Percentiles rank a stretch among this genome's conserved stretches.
phyloP scores from a whole-genome alignment of 2,888 invertebrate species.

The Heteromyza rotundicornis region DNA sequence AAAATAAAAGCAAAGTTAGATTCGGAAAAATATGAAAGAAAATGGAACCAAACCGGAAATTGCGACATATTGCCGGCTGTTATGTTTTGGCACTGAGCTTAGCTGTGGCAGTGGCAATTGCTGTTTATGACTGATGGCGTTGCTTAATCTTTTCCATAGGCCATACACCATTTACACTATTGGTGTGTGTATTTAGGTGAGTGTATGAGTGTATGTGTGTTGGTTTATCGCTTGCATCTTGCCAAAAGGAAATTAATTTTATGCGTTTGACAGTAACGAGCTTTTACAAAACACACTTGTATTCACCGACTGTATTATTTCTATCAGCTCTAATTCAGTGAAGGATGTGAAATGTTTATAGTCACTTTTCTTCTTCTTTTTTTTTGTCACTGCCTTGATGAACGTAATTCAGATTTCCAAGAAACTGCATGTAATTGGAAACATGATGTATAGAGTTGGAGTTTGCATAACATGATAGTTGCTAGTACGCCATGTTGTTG shows the following conservation, averaged over 20 bases:
- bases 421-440: no score
- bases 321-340: no score
- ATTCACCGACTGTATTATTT: no score
- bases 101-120: not conserved
- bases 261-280: constrained; percentile 4
- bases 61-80: constrained; percentile 47
- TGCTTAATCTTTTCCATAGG: constrained; percentile 50
- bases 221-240: not conserved
- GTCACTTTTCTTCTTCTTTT: no score
- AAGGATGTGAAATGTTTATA: no score
- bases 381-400: no score
- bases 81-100: not conserved
- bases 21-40: constrained; percentile 37
- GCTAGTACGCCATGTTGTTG: no score
- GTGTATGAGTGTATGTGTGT: not conserved
- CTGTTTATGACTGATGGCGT: constrained; percentile 50
- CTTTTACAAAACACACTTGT: no score
- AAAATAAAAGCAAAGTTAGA: constrained; percentile 26
- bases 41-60: constrained; percentile 50
- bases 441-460: no score
- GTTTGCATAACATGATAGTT: no score
- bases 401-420: no score
- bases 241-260: not conserved
- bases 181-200: not conserved
- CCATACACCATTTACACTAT: constrained; percentile 35